Evolutionary conservation across 2,113 vertebrate species (phyloP).

Genomic region (Columba janthina): DNA sequence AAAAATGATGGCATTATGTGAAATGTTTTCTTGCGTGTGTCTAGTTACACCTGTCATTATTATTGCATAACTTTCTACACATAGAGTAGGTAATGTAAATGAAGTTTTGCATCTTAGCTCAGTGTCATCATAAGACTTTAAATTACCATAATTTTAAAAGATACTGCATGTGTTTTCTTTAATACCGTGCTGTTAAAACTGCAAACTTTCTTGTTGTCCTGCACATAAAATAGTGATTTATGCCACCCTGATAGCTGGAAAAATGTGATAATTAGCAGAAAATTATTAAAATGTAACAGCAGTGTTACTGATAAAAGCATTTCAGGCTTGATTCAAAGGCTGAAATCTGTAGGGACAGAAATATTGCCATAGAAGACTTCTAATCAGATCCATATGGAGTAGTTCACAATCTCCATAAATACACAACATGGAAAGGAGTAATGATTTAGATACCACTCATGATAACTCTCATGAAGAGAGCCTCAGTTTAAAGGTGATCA

Average conservation of each 20-base stretch:
- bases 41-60: neutral
- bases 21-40: neutral
- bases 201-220: neutral
- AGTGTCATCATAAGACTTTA: neutral
- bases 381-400: neutral
- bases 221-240: neutral
- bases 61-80: neutral
- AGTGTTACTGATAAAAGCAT: neutral
- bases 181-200: neutral
- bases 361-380: neutral
- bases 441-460: neutral
- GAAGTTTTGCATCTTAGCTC: neutral
- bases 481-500: neutral
- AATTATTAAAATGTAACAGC: neutral
- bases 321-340: neutral
- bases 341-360: neutral
- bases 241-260: neutral
- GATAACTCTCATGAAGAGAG: neutral
- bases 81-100: neutral
- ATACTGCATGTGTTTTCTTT: neutral
- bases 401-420: neutral
- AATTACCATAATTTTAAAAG: neutral
- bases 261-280: neutral
- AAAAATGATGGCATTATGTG: neutral
- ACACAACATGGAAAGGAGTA: neutral